Conservation (phyloP, 53 echinoderm and acorn worm species). For the Astropecten irregularis region DNA sequence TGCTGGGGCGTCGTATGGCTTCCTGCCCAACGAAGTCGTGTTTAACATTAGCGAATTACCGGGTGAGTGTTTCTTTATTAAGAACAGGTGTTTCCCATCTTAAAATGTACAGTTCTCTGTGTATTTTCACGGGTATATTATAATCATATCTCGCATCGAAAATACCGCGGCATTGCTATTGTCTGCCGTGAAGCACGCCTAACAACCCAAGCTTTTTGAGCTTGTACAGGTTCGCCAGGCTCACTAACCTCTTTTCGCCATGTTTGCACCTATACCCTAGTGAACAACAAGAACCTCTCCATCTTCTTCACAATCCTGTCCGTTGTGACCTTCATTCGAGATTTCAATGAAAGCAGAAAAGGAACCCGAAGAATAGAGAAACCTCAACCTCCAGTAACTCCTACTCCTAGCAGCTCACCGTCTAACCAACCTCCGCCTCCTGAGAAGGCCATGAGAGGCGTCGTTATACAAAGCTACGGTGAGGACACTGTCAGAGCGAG, state of each 20-base stretch:
- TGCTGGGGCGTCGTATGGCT: background rate
- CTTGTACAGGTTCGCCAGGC: no score
- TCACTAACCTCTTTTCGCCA: no score
- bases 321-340: conserved; percentile 28
- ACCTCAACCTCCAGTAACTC: no score
- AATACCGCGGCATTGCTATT: no score
- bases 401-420: background rate
- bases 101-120: no score
- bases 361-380: background rate
- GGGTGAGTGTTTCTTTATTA: no score
- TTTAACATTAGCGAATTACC: conserved; percentile 10
- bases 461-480: conserved; percentile 45
- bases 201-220: no score
- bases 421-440: background rate
- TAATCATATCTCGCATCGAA: no score
- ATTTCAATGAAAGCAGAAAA: background rate
- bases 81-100: no score
- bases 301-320: conserved; percentile 13
- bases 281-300: conserved; percentile 14
- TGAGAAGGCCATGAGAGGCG: conserved; percentile 48
- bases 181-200: no score
- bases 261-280: no score
- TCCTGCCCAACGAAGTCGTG: background rate
- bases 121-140: no score
- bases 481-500: conserved; percentile 41